These are phyloP conservation scores for Leucania comma DNA, from an alignment of 2,888 invertebrate species.

Conservation along the genomic window DNA sequence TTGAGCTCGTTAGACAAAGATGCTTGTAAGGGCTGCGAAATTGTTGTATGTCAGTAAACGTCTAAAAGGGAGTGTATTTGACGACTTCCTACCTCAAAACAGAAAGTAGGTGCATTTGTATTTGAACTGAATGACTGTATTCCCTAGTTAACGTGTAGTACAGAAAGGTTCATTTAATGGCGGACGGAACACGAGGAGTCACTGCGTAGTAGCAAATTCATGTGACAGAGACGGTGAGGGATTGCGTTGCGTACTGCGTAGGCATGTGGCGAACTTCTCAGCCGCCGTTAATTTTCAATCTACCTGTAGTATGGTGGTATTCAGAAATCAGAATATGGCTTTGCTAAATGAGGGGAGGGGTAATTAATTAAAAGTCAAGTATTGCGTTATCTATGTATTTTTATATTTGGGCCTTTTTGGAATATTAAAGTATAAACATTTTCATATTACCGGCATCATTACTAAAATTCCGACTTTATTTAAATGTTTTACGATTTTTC, in stretches of 20 bases:
- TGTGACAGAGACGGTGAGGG: not conserved
- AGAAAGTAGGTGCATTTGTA: not conserved
- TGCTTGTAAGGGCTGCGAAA: too few relatives aligned
- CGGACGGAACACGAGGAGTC: not conserved
- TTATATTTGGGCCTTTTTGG: not conserved
- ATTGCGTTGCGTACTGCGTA: not conserved
- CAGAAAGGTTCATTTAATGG: not conserved
- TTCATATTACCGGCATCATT: not conserved
- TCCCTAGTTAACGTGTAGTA: not conserved
- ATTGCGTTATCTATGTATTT: not conserved
- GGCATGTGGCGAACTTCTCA: not conserved
- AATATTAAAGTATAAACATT: not conserved
- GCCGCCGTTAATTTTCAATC: not conserved
- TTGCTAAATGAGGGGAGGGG: not conserved
- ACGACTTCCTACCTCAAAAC: too few relatives aligned
- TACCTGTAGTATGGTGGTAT: constrained; percentile 14
- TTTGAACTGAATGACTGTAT: not conserved
- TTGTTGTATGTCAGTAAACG: not conserved
- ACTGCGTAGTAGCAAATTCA: not conserved
- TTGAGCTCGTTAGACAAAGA: not conserved
- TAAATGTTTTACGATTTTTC: constrained; percentile 60
- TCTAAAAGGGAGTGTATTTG: not conserved
- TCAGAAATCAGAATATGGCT: constrained; percentile 41
- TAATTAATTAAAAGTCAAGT: not conserved
- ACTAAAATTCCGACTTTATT: constrained; percentile 20